phyloP scores from a whole-genome alignment of 2,113 vertebrate genomes.

The Otolemur garnettii region DNA sequence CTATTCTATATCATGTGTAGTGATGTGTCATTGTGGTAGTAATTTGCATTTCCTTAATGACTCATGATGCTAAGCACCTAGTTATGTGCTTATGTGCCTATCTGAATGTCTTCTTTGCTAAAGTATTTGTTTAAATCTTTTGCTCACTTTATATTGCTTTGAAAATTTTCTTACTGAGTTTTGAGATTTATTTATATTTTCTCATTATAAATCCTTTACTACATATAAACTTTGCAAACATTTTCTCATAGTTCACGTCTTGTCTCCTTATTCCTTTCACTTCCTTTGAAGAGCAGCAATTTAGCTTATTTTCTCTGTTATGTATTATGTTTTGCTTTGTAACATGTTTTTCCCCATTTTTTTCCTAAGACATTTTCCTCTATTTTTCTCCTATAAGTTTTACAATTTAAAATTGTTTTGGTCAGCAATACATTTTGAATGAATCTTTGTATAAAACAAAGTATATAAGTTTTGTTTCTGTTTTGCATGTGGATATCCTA shows the following conservation, averaged over 20 bases:
- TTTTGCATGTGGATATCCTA: not conserved
- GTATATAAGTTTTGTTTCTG: not conserved
- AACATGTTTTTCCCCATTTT: not conserved
- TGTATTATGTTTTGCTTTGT: not conserved
- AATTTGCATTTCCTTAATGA: not conserved
- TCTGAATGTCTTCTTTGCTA: not conserved
- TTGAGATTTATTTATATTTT: conserved; percentile 14
- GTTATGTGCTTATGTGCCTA: not conserved
- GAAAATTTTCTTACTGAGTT: not conserved
- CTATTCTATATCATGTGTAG: not conserved
- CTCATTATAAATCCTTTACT: not conserved
- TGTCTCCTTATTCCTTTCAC: not conserved
- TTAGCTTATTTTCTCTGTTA: not conserved
- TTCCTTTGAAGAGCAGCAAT: not conserved
- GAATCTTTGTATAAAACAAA: not conserved
- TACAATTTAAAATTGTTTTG: not conserved
- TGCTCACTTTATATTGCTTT: not conserved
- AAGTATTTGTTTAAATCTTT: not conserved
- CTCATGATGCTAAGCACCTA: not conserved
- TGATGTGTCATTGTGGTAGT: not conserved
- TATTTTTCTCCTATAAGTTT: not conserved
- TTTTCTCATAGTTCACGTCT: not conserved
- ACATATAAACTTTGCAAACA: not conserved
- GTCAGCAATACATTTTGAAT: not conserved
- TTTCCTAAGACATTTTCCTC: not conserved